Conservation (phyloP, 2,797 vertebrate genomes). For the Pantherophis alleghaniensis region DNA sequence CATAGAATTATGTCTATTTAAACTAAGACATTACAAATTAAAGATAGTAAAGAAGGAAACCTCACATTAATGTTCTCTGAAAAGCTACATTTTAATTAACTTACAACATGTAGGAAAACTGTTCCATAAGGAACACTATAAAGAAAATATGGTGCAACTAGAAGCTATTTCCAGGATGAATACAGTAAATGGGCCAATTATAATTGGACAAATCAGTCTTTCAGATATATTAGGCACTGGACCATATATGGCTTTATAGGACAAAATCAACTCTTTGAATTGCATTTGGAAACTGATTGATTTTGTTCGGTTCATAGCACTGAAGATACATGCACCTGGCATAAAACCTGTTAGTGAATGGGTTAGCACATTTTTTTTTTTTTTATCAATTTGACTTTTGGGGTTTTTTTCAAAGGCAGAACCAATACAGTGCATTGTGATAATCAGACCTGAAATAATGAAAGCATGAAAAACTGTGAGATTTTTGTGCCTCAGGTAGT, state of each 20-base stretch:
- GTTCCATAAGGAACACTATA: not conserved
- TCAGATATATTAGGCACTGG: not conserved
- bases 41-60: not conserved
- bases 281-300: not conserved
- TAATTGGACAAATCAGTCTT: not conserved
- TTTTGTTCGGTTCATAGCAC: not conserved
- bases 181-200: not conserved
- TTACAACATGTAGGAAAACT: not conserved
- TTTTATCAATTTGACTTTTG: not conserved
- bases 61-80: not conserved
- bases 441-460: not conserved
- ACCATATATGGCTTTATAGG: not conserved
- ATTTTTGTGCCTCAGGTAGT: not conserved
- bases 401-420: not conserved
- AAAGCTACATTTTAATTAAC: not conserved
- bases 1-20: not conserved
- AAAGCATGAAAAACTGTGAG: not conserved
- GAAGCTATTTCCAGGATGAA: not conserved
- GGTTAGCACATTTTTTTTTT: not conserved
- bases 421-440: not conserved
- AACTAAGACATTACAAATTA: not conserved
- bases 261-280: not conserved
- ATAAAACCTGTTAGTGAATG: not conserved
- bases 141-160: not conserved
- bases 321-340: not conserved